Evolutionary conservation across 2,888 invertebrate species (phyloP), one percentile per base, ranked within the genome.

Genomic region (Cybosia mesomella): DNA sequence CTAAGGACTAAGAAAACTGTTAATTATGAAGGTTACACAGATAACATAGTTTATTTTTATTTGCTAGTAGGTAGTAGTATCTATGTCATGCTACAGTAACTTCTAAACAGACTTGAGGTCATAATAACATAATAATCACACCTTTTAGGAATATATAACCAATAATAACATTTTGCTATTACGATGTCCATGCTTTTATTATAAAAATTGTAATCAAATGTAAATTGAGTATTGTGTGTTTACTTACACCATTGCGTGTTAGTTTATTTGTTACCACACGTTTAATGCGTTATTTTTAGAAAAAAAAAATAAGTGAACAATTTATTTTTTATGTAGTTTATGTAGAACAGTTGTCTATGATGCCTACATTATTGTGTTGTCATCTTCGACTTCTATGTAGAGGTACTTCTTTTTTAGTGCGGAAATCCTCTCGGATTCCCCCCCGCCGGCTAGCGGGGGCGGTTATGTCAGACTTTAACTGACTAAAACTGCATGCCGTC

Each of bases 101-200:
- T 28, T 61, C 28, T 28, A 58, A 49, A n/a, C 61, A 49, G n/a
- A n/a, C 5, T 32, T n/a, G 28, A 28, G 24, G 43, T 61, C n/a
- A 61, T 11, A 24, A 61, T 43, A 28, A 13, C n/a, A 11, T 28
- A 24, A 55, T 24, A 28, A 55, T 22, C 28, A 22, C 13, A 22
- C 43, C 10, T 15, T 43, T 43, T 28, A 60, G 7, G 49, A 28
- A 28, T 49, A n/a, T 28, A n/a, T 28, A 8, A 13, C 10, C 49
- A 49, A 28, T 61, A 53, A 62, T 32, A 49, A 28, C 53, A 32
- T 53, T 62, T 32, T 32, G 32, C 32, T 32, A 39, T 59, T 49
- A 53, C 3, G 49, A 32, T 62, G n/a, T 62, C 39, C 32, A 62
- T 15, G 13, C 61, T 24, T 43, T 10, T 24, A 0, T 43, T 5